Conservation (phyloP, 1,140 invertebrate species). For the Copidosoma floridanum region DNA sequence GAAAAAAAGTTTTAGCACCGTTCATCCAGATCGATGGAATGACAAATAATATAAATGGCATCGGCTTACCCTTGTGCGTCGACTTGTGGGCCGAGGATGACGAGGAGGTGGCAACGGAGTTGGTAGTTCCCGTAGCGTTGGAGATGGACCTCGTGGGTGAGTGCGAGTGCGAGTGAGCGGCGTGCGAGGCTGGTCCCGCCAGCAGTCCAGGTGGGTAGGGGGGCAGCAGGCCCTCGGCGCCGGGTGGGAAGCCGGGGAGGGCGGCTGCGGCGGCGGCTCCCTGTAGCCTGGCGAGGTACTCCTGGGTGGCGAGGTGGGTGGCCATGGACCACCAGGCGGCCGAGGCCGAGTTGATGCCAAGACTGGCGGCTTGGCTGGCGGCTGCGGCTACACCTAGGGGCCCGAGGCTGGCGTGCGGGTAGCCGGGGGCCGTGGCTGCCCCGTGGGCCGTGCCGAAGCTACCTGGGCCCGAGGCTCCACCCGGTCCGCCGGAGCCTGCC, state of each 20-base stretch:
- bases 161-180: conserved; percentile 36
- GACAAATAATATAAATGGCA: too few relatives aligned
- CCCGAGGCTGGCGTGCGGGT: conserved; percentile 62
- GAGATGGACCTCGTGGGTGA: too few relatives aligned
- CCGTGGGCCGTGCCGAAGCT: not conserved
- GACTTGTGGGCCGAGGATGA: conserved; percentile 55
- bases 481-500: conserved; percentile 50
- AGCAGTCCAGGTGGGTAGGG: conserved; percentile 55
- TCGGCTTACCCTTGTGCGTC: conserved; percentile 55
- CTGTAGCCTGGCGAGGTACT: conserved; percentile 77
- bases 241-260: conserved; percentile 62
- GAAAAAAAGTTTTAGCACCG: too few relatives aligned
- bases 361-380: conserved; percentile 63
- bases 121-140: too few relatives aligned
- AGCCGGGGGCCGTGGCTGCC: conserved; percentile 55
- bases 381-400: conserved; percentile 53
- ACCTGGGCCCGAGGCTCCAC: not conserved
- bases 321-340: conserved; percentile 88
- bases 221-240: conserved; percentile 52
- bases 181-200: conserved; percentile 38
- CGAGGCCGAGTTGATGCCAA: conserved; percentile 64
- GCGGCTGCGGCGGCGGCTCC: conserved; percentile 71
- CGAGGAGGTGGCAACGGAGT: too few relatives aligned
- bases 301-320: conserved; percentile 78
- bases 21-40: too few relatives aligned